Evolutionary conservation across 2,797 vertebrate genomes (phyloP).

Genomic region (Saxicola maurus): DNA sequence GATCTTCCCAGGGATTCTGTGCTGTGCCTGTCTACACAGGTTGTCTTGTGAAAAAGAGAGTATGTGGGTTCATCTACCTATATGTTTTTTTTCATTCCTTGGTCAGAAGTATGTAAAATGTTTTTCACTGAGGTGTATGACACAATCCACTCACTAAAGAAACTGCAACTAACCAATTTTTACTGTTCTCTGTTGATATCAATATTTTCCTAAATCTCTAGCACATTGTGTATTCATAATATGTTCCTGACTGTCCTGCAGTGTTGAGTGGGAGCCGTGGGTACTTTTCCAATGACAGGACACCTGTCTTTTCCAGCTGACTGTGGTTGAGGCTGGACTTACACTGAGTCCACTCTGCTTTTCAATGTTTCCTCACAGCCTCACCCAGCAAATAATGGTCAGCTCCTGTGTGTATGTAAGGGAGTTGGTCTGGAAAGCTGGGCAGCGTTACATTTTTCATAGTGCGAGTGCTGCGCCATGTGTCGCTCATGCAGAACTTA

Average conservation of each 20-base stretch:
- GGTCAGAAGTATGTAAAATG: background rate
- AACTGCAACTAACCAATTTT: background rate
- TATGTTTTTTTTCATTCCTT: background rate
- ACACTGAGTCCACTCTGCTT: background rate
- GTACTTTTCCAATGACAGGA: background rate
- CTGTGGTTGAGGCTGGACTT: background rate
- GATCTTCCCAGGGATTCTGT: background rate
- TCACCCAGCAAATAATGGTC: background rate
- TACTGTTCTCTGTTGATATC: background rate
- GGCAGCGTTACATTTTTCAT: rapidly evolving
- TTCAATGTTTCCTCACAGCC: background rate
- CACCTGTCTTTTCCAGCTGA: background rate
- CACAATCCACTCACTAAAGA: background rate
- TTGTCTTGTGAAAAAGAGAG: background rate
- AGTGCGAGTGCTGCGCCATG: rapidly evolving
- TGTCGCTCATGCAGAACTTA: background rate
- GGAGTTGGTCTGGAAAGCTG: background rate
- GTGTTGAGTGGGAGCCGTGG: background rate
- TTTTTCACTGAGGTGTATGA: background rate
- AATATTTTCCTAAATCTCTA: background rate
- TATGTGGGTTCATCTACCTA: background rate
- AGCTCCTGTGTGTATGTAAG: background rate
- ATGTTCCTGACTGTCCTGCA: rapidly evolving
- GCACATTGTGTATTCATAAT: background rate
- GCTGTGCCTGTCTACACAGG: background rate